Evolutionary conservation across 2,888 invertebrate genomes (phyloP), one percentile per base, ranked within the genome.

Genomic region (Blastobasis adustella): DNA sequence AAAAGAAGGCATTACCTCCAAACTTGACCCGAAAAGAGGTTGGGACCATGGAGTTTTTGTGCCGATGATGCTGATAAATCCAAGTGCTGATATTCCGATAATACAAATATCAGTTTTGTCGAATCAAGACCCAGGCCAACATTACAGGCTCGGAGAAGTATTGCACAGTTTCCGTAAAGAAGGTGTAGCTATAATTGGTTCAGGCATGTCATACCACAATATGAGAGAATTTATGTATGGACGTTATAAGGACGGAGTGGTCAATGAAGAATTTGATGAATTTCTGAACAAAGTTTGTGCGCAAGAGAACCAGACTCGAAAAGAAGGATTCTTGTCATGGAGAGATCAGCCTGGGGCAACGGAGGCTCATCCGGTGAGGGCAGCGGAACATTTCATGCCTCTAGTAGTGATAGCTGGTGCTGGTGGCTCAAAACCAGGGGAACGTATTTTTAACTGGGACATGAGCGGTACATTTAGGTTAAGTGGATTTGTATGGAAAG

Each of bases 1-100:
- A 59, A 70, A 70, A 8, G 73, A 68, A 6, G 85, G 86, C 37
- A 79, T 86, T 40, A 69, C 73, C 8, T 79, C 84, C 0, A 80
- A 75, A 60, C 60, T 87, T 41, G 85, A 88, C 52, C 57, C 75
- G 0, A 69, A 79, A 61, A 69, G 87, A 69, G 87, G 88, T 60
- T 88, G 88, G 88, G 87, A 88, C 61, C 87, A 88, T 62, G 88
- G 88, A 61, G 88, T 88, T 9, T 88, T 88, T 55, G 87, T 88
- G 36, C 88, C 88, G 0, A 88, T 88, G 88, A 79, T 87, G 73
- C 61, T 88, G 0, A 86, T 88, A 2, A 82, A 84, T 46, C 86
- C 87, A 5, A 57, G 71, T 5, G 88, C 88, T 0, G 71, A 83
- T 58, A 72, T 88, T 47, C 87, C 88, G 2, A 88, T 88, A 51